Evolutionary conservation across 1,140 invertebrate genomes (phyloP).

Genomic region (Drosophila paulistorum): DNA sequence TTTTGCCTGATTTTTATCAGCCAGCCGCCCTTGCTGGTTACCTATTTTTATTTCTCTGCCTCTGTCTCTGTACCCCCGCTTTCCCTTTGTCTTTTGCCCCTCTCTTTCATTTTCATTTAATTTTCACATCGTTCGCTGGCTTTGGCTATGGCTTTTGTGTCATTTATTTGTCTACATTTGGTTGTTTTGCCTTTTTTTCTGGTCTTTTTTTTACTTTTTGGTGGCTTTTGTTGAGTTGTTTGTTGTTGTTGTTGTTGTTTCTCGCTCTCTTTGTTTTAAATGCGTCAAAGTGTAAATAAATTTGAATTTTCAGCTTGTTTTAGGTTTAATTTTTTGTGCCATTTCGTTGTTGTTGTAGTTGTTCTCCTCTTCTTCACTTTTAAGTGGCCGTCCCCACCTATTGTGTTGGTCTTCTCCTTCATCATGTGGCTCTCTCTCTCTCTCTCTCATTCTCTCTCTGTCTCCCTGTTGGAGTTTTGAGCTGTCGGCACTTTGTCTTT

Average conservation of each 20-base stretch:
- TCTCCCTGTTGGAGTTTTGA: slow-evolving; percentile 3
- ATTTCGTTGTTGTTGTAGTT: slow-evolving; percentile 29
- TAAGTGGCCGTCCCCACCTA: slow-evolving; percentile 26
- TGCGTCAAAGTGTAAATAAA: slow-evolving; percentile 81
- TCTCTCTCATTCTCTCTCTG: neutral
- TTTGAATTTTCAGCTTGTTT: slow-evolving; percentile 82
- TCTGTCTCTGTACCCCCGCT: neutral
- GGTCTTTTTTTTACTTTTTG: slow-evolving; percentile 33
- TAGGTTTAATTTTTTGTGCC: slow-evolving; percentile 72
- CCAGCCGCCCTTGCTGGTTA: slow-evolving; percentile 58
- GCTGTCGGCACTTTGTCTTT: slow-evolving; percentile 64
- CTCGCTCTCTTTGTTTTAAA: slow-evolving; percentile 75
- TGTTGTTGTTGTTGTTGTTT: neutral
- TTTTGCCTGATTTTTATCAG: slow-evolving; percentile 68
- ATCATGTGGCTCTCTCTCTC: neutral
- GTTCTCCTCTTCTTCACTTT: slow-evolving; percentile 36
- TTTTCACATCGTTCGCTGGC: slow-evolving; percentile 75
- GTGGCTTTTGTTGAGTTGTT: slow-evolving; percentile 17
- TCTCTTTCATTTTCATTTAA: slow-evolving; percentile 71
- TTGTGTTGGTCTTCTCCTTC: neutral
- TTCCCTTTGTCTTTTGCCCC: neutral
- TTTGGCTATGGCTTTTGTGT: slow-evolving; percentile 59
- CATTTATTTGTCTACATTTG: slow-evolving; percentile 78
- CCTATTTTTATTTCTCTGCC: slow-evolving; percentile 45
- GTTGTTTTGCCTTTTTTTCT: slow-evolving; percentile 42